Evolutionary conservation across 2,113 vertebrate species (phyloP), one percentile per base, ranked within the genome.

Genomic region (Heloderma charlesbogerti): DNA sequence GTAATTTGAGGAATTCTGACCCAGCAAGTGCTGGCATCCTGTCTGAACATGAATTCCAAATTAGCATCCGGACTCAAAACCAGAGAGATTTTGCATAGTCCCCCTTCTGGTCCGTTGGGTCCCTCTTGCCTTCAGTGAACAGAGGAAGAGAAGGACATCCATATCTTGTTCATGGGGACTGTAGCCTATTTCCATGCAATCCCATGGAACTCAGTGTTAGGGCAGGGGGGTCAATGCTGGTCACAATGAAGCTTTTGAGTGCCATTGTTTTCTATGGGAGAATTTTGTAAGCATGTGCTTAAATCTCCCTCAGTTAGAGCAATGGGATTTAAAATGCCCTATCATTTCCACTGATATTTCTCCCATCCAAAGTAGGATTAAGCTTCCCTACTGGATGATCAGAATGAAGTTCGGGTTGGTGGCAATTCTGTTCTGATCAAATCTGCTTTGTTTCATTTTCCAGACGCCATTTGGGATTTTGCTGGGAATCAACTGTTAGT

Each of bases 391-490:
- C 5, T 31, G 51, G 2, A 74, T 16, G 69, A 34, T 3, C 1
- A 34, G 27, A 7, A 6, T 10, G n/a, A 13, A 83, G 63, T 29
- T 43, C 15, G 18, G 57, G 48, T 8, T 25, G 18, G n/a, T 29
- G 12, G 13, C 48, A 31, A 9, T 27, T 51, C 20, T 18, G 22
- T 22, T 40, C n/a, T 37, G 8, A 57, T 57, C 45, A 57, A 27
- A 13, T 18, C 6, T 60, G 0, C 0, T 3, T 57, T 67, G 67
- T 7, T 72, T 22, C 0, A 29, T 8, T 81, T 72, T 87, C 85
- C 83, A 99, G 98, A 99, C 96, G 99, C 99, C 71, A 97, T 99
- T 90, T 98, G 96, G 97, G 96, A 92, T 81, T 96, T 92, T 91
- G 98, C 96, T 27, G 45, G 88, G 22, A 97, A 97, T 40, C 91